A percentile compares a stretch with the other conserved stretches of the same genome.
Conservation (phyloP, 2,888 invertebrate species). For the Arctia plantaginis region DNA sequence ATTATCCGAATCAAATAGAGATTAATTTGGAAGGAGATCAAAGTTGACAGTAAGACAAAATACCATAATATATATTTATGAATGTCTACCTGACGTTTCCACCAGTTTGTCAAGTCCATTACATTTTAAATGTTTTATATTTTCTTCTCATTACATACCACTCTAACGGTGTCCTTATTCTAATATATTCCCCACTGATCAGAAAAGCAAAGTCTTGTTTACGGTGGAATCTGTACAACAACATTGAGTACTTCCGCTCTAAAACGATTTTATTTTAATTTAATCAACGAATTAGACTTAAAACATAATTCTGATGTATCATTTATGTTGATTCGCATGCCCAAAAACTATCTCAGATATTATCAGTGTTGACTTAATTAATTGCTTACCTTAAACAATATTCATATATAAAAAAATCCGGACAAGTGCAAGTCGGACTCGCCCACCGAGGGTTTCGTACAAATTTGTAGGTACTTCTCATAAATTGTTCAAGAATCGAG, state of each 20-base stretch:
- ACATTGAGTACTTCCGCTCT: neutral
- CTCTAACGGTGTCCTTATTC: too few species aligned
- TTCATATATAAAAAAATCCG: conserved; percentile 12
- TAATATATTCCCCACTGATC: too few species aligned
- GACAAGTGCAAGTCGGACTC: too few species aligned
- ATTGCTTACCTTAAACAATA: conserved; percentile 18
- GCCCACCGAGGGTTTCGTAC: too few species aligned
- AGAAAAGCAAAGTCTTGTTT: too few species aligned
- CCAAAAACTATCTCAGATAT: conserved; percentile 4
- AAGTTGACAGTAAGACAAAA: neutral
- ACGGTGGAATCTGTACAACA: neutral
- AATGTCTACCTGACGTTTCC: too few species aligned
- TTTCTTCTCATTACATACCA: too few species aligned
- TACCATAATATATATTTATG: neutral
- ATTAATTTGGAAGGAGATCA: neutral
- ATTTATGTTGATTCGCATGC: neutral
- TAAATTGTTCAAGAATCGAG: too few species aligned
- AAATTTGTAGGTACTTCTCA: too few species aligned
- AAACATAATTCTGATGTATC: neutral
- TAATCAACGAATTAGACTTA: conserved; percentile 3
- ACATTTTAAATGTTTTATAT: too few species aligned
- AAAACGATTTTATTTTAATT: neutral
- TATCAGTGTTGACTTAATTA: conserved; percentile 12
- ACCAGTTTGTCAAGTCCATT: too few species aligned
- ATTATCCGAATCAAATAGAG: neutral